Base-by-base conservation (phyloP, 2,888 invertebrate species). In the Bursaphelenchus okinawaensis region DNA sequence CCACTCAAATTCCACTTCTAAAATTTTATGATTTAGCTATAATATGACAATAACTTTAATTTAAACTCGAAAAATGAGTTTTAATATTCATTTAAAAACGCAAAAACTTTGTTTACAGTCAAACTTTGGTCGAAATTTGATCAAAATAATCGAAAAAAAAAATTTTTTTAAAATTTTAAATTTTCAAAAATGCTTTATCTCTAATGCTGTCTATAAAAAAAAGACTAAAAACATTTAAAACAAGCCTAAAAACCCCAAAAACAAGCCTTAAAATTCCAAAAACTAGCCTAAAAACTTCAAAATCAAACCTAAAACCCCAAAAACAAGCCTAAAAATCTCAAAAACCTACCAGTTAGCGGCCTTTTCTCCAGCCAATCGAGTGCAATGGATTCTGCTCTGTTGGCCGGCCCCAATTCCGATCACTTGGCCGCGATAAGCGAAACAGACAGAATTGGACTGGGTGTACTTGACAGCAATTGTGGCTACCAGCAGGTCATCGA, bases 361-460 rank as follows among this genome's bases (percentile, higher is more conserved):
- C 84, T 98, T 98, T 82, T 93, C 92, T 55, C 94, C 95, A 65
- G 96, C 96, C 75, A 98, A 87, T 75, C 95, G 88, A 0, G 95
- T 95, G 86, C 96, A 98, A 85, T 98, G 96, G 81, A 98, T 95
- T 72, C 96, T 88, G 0, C 93, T 94, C 84, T 98, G 96, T 83
- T 98, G 96, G 0, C 96, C 96, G n/a, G 96, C 96, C 27, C 96
- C 96, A 77, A 94, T 94, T 20, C 96, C 96, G 78, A 95, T 89
- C 16, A 85, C 85, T 82, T 87, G 87, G 4, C 93, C 93, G 84
- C 93, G 90, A 76, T 89, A 89, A 0, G 95, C 94, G 81, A 90
- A 96, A 83, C 95, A 96, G 0, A 98, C 96, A 0, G 94, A 95
- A 85, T 98, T 98, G 77, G 95, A 95, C 84, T 98, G 96, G 0